A percentile compares a stretch with the other conserved stretches of the same genome.
phyloP scores from a whole-genome alignment of 2,888 invertebrate species.

The Drosophila prostipennis region DNA sequence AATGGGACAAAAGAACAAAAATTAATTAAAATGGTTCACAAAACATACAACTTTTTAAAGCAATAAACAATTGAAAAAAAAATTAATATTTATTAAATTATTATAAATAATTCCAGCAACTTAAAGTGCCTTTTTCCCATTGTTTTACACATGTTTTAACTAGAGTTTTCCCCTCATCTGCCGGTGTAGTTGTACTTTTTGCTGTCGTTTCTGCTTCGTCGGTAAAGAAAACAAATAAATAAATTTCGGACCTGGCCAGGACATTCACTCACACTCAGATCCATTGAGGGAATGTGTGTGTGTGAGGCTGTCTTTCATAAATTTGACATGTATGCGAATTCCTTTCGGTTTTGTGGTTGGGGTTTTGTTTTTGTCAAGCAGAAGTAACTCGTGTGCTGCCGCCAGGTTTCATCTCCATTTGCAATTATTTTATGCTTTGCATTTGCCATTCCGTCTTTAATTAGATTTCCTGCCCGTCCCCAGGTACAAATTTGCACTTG shows the following conservation, averaged over 20 bases:
- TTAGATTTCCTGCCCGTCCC: constrained; percentile 27
- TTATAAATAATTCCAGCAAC: constrained; percentile 8
- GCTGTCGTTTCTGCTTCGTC: constrained; percentile 25
- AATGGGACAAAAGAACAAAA: no score
- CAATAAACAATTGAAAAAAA: neutral
- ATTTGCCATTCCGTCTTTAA: constrained; percentile 34
- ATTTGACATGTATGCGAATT: constrained; percentile 39
- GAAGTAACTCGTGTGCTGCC: constrained; percentile 9
- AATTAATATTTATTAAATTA: neutral
- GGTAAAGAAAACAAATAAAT: constrained; percentile 43
- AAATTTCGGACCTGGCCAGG: constrained; percentile 17
- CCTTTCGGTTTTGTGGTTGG: constrained; percentile 20
- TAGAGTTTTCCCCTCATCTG: constrained; percentile 4
- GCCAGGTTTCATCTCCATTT: constrained; percentile 12
- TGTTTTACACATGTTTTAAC: constrained; percentile 23
- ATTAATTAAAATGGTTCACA: no score
- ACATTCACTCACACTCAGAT: constrained; percentile 3
- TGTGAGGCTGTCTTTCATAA: constrained; percentile 26
- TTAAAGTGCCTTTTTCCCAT: constrained; percentile 13
- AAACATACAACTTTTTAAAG: no score
- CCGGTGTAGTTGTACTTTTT: constrained; percentile 10
- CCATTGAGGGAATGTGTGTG: neutral
- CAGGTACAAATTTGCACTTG: constrained; percentile 31
- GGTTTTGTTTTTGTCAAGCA: constrained; percentile 29
- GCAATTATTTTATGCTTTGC: constrained; percentile 32